A percentile compares a stretch with the other conserved stretches of the same genome.
phyloP scores from a whole-genome alignment of 2,797 vertebrate genomes.

The Ptychobarbus kaznakovi region DNA sequence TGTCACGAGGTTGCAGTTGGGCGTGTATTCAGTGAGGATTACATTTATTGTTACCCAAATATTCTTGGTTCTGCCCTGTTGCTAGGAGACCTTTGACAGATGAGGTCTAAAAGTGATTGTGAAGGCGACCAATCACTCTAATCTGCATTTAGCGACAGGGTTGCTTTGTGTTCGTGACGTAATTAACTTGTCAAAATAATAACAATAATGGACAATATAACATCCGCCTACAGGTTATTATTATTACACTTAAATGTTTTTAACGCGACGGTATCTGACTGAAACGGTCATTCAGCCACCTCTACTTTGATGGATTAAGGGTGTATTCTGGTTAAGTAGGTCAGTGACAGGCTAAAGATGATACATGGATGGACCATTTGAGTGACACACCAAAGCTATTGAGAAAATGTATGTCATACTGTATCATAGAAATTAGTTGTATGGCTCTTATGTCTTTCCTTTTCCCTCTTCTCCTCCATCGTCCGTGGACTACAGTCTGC shows the following conservation, averaged over 20 bases:
- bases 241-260: neutral
- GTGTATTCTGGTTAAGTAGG: conserved; percentile 33
- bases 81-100: conserved; percentile 81
- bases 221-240: neutral
- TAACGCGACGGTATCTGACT: neutral
- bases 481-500: conserved; percentile 55
- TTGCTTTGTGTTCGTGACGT: neutral
- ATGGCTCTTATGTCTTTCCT: neutral
- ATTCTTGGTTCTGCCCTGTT: conserved; percentile 76
- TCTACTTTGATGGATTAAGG: conserved; percentile 31
- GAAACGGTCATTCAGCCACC: conserved; percentile 15
- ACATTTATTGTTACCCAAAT: conserved; percentile 22
- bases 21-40: conserved; percentile 38
- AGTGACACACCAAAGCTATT: conserved; percentile 5
- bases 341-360: conserved; percentile 51
- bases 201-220: neutral
- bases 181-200: neutral
- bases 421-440: neutral
- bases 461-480: conserved; percentile 16
- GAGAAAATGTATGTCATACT: neutral
- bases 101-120: conserved; percentile 66
- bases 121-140: conserved; percentile 41
- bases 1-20: conserved; percentile 36
- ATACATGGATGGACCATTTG: conserved; percentile 15
- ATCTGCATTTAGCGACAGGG: neutral